A percentile compares a stretch with the other conserved stretches of the same genome.
These are phyloP conservation scores for Brachirus orientalis DNA, from an alignment of 2,113 vertebrate species.

Conservation along the genomic window DNA sequence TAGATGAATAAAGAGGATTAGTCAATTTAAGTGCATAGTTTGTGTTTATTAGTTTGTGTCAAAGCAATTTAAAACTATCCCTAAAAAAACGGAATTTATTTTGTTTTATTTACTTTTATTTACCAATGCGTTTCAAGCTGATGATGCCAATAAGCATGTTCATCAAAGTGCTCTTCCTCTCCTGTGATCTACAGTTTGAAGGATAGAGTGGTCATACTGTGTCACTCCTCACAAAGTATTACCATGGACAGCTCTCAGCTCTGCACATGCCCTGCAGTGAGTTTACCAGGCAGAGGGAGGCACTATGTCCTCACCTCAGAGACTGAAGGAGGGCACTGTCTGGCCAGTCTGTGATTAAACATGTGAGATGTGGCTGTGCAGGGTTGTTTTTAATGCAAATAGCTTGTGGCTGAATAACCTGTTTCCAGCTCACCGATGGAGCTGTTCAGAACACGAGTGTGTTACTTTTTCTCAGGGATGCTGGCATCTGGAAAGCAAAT, in stretches of 20 bases:
- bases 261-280: slow-evolving; percentile 65
- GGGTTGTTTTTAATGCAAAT: slow-evolving; percentile 51
- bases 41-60: slow-evolving; percentile 70
- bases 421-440: slow-evolving; percentile 46
- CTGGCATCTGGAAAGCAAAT: slow-evolving; percentile 79
- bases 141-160: slow-evolving; percentile 57
- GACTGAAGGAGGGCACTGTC: slow-evolving; percentile 6
- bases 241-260: slow-evolving; percentile 66
- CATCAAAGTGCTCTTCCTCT: slow-evolving; percentile 44
- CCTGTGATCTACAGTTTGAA: slow-evolving; percentile 42
- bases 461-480: slow-evolving; percentile 83
- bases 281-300: slow-evolving; percentile 52
- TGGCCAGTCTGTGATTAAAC: slow-evolving; percentile 7
- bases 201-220: slow-evolving; percentile 25
- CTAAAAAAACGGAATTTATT: slow-evolving; percentile 38
- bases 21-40: slow-evolving; percentile 55
- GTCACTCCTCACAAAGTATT: slow-evolving; percentile 30
- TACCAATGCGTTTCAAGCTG: slow-evolving; percentile 57
- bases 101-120: slow-evolving; percentile 45
- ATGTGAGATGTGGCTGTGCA: slow-evolving; percentile 13
- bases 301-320: slow-evolving; percentile 47
- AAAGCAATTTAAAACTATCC: slow-evolving; percentile 47
- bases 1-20: slow-evolving; percentile 32
- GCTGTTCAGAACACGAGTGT: slow-evolving; percentile 58
- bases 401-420: slow-evolving; percentile 45